Evolutionary conservation across 92 coral and sea anemone genomes (phyloP), one percentile per base, ranked within the genome.

Genomic region (Paramuricea clavata): DNA sequence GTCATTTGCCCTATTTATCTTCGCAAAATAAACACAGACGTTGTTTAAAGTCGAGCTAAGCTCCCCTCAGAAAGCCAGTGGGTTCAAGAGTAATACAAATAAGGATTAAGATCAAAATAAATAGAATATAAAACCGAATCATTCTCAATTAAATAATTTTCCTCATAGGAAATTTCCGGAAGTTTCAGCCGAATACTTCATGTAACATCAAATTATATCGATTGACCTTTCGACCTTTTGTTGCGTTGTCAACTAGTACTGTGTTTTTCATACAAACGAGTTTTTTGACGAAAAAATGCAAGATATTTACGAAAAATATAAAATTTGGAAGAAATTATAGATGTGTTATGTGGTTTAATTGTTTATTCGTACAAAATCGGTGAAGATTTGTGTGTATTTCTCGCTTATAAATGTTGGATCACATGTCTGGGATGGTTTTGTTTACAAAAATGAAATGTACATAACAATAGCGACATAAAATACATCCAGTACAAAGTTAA

Each of bases 171-270:
- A 61, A 23, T 23, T 61, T 19, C 69, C 69, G 69, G 69, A 57
- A 57, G 30, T n/a, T n/a, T 57, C 65, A 1, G 4, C 6, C 65
- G 12, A 12, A 5, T 26, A 62, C 70, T 26, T 28, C 70, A 62
- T 62, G 6, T 62, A 62, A 62, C 70, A 30, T 3, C 15, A 62
- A 11, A 26, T 62, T 26, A 31, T 26, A 25, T 62, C 3, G 70
- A 12, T 54, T 54, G 62, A 54, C 62, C 62, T 54, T 62, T 62
- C 70, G 70, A 28, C 36, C 70, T 62, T 31, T 25, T 62, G 0
- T 2, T 25, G 0, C 49, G 49, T 8, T 54, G 3, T 54, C 16
- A 10, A 54, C n/a, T n/a, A n/a, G n/a, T n/a, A n/a, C n/a, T n/a
- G 26, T 19, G 23, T 8, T 54, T 21, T 54, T 6, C 16, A 5